Evolutionary conservation across 2,797 vertebrate species (phyloP), one percentile per base, ranked within the genome.

Genomic region (Macroramphosus scolopax): DNA sequence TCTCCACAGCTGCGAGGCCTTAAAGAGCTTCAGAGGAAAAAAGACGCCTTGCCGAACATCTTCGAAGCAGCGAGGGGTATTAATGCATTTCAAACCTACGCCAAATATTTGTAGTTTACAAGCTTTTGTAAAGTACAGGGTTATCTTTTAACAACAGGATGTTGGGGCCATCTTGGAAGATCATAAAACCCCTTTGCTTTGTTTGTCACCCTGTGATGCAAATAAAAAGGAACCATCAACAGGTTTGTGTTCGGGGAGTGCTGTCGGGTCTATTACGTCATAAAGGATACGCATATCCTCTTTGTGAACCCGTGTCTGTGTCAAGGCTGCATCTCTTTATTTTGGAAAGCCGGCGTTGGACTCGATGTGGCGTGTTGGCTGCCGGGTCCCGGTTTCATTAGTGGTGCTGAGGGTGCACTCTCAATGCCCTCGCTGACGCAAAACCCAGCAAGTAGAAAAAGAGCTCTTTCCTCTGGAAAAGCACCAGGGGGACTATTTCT

Each of bases 381-480:
- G 59, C 59, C 18, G 16, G 68, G 68, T 62, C 68, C 57, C 14
- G 40, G 48, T 72, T 77, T 80, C 72, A 80, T 75, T 75, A 72
- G 49, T 68, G 17, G 65, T 10, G 61, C 34, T 28, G 70, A 68
- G 54, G 70, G 69, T 84, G 86, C 80, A 80, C 84, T 86, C 67
- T 81, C 44, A 18, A 37, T 84, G 77, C 75, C 82, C 76, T 78
- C 61, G n/a, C 76, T 89, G 83, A 89, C 79, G 85, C 81, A 87
- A 78, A 83, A 78, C 67, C 52, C 41, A 65, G 68, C 75, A 40
- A 62, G 51, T 58, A 63, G 60, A 79, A 77, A 84, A 79, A 81
- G 41, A 72, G 32, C 59, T 65, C 56, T 67, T 87, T 81, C 84
- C 84, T 81, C 78, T 84, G 72, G 81, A 85, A 78, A 75, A 61